Evolutionary conservation across 2,888 invertebrate genomes (phyloP).

Genomic region (Machimus atricapillus): DNA sequence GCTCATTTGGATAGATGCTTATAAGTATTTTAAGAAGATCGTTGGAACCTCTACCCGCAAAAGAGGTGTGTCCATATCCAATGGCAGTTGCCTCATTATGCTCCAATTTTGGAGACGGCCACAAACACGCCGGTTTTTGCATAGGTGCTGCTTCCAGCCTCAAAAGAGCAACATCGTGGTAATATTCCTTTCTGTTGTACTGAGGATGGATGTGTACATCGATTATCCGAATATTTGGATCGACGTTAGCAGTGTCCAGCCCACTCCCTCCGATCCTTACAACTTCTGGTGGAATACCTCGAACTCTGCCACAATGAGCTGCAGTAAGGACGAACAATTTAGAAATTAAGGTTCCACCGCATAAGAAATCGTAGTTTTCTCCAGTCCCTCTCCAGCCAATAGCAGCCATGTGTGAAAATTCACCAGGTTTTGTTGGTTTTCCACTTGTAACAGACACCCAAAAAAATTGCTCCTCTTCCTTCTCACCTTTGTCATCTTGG

Average conservation of each 20-base stretch:
- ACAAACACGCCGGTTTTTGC: constrained; percentile 30
- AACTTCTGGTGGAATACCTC: neutral
- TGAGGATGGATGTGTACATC: constrained; percentile 24
- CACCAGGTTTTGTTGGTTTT: neutral
- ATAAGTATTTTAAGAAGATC: constrained; percentile 26
- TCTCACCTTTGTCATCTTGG: neutral
- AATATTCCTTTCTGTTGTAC: neutral
- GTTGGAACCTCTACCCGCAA: constrained; percentile 16
- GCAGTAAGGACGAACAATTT: constrained; percentile 56
- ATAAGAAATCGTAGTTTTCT: constrained; percentile 51
- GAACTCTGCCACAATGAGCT: constrained; percentile 53
- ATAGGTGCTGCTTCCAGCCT: neutral
- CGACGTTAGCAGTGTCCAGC: neutral
- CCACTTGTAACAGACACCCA: neutral
- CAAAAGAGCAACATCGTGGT: constrained; percentile 39
- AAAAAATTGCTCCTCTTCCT: neutral
- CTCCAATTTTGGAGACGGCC: neutral
- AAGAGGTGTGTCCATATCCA: constrained; percentile 35
- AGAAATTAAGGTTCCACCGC: constrained; percentile 60
- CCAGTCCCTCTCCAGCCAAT: constrained; percentile 50
- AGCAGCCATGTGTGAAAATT: constrained; percentile 50
- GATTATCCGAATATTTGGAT: neutral
- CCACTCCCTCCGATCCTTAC: neutral
- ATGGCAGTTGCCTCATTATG: constrained; percentile 19
- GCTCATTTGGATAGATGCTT: constrained; percentile 14